A percentile compares a stretch with the other conserved stretches of the same genome.
phyloP scores from a whole-genome alignment of 2,797 vertebrate genomes.

The Rhinella marina region DNA sequence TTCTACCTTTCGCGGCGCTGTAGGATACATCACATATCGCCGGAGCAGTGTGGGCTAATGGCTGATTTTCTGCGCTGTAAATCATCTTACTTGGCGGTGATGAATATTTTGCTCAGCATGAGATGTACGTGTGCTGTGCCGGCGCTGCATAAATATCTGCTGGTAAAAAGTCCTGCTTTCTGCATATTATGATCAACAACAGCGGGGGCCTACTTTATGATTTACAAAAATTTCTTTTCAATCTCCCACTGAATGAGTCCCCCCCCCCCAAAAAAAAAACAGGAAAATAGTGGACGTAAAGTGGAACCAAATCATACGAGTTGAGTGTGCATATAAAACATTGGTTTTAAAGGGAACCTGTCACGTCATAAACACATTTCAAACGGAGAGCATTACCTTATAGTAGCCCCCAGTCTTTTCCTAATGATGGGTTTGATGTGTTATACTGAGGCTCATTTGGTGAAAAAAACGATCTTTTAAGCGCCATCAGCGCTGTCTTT shows the following conservation, averaged over 20 bases:
- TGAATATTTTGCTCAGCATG: background rate
- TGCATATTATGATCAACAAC: slow-evolving; percentile 2
- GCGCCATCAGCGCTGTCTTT: no score
- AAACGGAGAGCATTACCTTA: no score
- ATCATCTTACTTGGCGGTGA: background rate
- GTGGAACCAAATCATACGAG: background rate
- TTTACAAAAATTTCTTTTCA: background rate
- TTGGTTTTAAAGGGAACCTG: no score
- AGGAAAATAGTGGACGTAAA: background rate
- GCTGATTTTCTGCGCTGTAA: slow-evolving; percentile 23
- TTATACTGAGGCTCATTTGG: no score
- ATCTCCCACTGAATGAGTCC: background rate
- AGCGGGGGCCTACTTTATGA: background rate
- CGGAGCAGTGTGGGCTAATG: slow-evolving; percentile 9
- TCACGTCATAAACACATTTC: no score
- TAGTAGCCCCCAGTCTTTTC: no score
- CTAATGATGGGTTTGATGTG: no score
- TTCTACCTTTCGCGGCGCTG: background rate
- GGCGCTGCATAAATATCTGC: slow-evolving; percentile 8
- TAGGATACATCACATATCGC: background rate
- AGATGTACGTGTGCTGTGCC: background rate
- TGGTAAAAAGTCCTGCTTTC: background rate
- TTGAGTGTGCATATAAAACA: background rate
- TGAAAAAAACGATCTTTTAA: no score
- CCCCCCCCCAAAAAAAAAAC: background rate